Evolutionary conservation across 2,888 invertebrate genomes (phyloP).

Genomic region (Podotricha telesiphe): DNA sequence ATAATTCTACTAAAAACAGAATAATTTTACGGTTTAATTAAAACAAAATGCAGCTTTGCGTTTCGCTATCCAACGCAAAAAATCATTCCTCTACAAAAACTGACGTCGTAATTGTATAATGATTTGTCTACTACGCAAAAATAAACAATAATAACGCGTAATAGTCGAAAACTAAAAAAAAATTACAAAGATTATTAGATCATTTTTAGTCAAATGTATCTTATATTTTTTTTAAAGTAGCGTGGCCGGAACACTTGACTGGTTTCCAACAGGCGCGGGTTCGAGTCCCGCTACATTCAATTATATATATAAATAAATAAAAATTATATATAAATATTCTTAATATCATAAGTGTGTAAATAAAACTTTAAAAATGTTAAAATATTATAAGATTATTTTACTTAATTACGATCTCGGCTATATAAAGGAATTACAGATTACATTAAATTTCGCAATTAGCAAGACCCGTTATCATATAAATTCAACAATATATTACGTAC

Average conservation of each 20-base stretch:
- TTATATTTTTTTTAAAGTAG: no score
- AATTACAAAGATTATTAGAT: no score
- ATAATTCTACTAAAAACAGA: not conserved
- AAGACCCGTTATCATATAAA: slow-evolving; percentile 11
- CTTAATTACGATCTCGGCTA: not conserved
- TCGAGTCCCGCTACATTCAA: no score
- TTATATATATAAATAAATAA: no score
- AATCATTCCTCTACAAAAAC: not conserved
- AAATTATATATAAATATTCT: no score
- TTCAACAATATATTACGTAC: not conserved
- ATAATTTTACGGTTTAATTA: slow-evolving; percentile 3
- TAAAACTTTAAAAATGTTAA: no score
- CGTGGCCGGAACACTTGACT: no score
- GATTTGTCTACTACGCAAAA: not conserved
- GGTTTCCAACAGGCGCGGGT: no score
- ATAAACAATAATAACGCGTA: not conserved
- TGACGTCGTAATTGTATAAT: not conserved
- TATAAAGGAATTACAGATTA: slow-evolving; percentile 3
- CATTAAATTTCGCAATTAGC: not conserved
- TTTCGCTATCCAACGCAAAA: not conserved
- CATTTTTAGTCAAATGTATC: no score
- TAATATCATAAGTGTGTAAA: no score
- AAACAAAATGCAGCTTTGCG: slow-evolving; percentile 2
- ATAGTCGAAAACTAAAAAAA: no score
- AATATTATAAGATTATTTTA: not conserved